Percentiles rank a stretch among this genome's conserved stretches.
phyloP scores from a whole-genome alignment of 1,140 invertebrate genomes.

The Chironomus striatipennis region DNA sequence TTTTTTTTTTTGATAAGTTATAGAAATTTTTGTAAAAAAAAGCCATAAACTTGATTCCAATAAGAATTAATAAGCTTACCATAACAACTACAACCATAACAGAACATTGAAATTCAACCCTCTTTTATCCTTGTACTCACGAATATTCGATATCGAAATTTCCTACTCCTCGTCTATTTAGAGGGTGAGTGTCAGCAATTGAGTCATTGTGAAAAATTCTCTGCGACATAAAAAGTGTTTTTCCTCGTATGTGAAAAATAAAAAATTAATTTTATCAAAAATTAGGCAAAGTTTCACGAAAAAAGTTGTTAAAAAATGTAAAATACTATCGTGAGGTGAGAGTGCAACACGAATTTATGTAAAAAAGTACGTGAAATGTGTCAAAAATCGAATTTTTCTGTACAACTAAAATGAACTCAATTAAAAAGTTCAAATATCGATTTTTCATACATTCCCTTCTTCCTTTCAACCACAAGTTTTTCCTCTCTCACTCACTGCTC shows the following conservation, averaged over 20 bases:
- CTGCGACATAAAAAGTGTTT: conserved; percentile 15
- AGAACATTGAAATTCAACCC: neutral
- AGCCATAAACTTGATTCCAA: too few species aligned
- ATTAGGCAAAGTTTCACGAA: neutral
- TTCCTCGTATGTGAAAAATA: conserved; percentile 11
- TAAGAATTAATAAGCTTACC: too few species aligned
- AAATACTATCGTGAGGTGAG: conserved; percentile 3
- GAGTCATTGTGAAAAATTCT: conserved; percentile 7
- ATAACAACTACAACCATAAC: neutral
- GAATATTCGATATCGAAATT: neutral
- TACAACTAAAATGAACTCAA: conserved; percentile 22
- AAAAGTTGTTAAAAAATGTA: neutral
- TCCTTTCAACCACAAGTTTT: conserved; percentile 20
- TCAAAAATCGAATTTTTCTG: neutral
- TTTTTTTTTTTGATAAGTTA: too few species aligned
- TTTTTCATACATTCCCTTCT: conserved; percentile 19
- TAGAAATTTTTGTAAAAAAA: too few species aligned
- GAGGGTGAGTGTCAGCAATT: conserved; percentile 11
- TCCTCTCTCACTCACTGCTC: neutral
- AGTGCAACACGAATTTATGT: neutral
- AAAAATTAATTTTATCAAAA: neutral
- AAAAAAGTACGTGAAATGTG: neutral
- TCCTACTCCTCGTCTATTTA: neutral
- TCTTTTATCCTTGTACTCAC: neutral
- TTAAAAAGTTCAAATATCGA: conserved; percentile 24